Percentiles rank a stretch among this genome's conserved stretches.
Evolutionary conservation across 2,797 vertebrate genomes (phyloP).

Genomic region (Lithobates pipiens): DNA sequence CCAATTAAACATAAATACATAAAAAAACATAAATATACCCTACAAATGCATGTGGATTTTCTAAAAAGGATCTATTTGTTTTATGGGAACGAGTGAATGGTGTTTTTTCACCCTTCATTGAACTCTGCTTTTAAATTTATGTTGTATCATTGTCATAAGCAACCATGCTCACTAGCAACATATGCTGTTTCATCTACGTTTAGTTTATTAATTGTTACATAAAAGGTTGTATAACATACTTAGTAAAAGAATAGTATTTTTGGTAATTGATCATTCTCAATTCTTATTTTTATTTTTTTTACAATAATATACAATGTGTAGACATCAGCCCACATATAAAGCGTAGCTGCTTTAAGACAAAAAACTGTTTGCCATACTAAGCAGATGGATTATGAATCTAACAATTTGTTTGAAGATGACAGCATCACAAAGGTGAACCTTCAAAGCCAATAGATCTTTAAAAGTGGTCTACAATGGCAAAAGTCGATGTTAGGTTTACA

Average conservation of each 20-base stretch:
- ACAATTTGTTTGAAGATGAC: slow-evolving; percentile 50
- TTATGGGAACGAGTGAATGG: not conserved
- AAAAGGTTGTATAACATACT: slow-evolving; percentile 5
- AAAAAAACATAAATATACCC: too few relatives aligned
- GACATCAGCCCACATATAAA: slow-evolving; percentile 20
- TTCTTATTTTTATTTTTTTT: slow-evolving; percentile 5
- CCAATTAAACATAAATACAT: too few relatives aligned
- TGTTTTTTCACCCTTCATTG: slow-evolving; percentile 29
- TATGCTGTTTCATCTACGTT: slow-evolving; percentile 3
- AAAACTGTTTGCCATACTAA: slow-evolving; percentile 43
- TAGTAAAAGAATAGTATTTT: not conserved
- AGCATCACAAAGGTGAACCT: slow-evolving; percentile 48
- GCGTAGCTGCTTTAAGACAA: not conserved
- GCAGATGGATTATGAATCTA: slow-evolving; percentile 48
- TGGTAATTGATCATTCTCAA: slow-evolving; percentile 16
- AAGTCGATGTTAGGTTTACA: slow-evolving; percentile 26
- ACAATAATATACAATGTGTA: slow-evolving; percentile 14
- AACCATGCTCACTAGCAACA: not conserved
- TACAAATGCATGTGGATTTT: not conserved
- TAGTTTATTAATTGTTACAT: slow-evolving; percentile 27
- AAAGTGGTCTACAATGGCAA: slow-evolving; percentile 19
- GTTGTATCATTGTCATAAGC: not conserved
- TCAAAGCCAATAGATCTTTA: slow-evolving; percentile 30
- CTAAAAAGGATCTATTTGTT: not conserved
- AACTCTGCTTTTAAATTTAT: not conserved